Conservation (phyloP, 2,888 invertebrate species). For the Helleia helle region DNA sequence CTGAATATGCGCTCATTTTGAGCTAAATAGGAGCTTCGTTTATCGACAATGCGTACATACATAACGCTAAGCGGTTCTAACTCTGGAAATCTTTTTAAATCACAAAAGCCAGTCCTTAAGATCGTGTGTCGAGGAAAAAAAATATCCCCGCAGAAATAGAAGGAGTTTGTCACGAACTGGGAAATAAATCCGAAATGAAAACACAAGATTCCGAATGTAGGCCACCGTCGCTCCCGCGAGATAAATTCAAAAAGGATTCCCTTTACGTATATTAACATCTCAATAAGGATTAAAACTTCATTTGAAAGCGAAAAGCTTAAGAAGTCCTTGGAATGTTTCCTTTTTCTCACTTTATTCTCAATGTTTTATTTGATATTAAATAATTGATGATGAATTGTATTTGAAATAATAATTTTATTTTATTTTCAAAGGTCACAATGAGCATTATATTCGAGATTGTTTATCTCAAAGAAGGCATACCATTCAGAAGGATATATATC, state of each 20-base stretch:
- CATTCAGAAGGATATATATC: too few relatives aligned
- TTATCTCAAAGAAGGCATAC: too few relatives aligned
- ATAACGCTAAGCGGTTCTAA: constrained; percentile 58
- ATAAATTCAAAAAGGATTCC: constrained; percentile 63
- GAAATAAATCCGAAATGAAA: constrained; percentile 68
- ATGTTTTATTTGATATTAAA: too few relatives aligned
- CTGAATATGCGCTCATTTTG: constrained; percentile 15
- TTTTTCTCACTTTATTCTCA: too few relatives aligned
- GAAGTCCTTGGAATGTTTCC: constrained; percentile 37
- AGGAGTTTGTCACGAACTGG: constrained; percentile 60
- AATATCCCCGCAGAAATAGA: constrained; percentile 60
- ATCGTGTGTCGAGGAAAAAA: constrained; percentile 65
- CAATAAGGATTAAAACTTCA: constrained; percentile 66
- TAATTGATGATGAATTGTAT: too few relatives aligned
- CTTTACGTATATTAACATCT: constrained; percentile 53
- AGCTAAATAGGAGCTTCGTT: constrained; percentile 29
- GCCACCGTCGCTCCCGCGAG: constrained; percentile 44
- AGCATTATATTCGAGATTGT: too few relatives aligned
- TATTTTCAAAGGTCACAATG: too few relatives aligned
- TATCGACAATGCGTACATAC: constrained; percentile 34
- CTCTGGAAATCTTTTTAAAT: constrained; percentile 67
- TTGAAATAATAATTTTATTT: too few relatives aligned
- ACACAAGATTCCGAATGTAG: constrained; percentile 54
- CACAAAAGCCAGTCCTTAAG: constrained; percentile 68
- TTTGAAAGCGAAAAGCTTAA: constrained; percentile 45